A percentile compares a stretch with the other conserved stretches of the same genome.
These are phyloP conservation scores for Rostratula benghalensis DNA, from an alignment of 2,113 vertebrate genomes.

Conservation along the genomic window DNA sequence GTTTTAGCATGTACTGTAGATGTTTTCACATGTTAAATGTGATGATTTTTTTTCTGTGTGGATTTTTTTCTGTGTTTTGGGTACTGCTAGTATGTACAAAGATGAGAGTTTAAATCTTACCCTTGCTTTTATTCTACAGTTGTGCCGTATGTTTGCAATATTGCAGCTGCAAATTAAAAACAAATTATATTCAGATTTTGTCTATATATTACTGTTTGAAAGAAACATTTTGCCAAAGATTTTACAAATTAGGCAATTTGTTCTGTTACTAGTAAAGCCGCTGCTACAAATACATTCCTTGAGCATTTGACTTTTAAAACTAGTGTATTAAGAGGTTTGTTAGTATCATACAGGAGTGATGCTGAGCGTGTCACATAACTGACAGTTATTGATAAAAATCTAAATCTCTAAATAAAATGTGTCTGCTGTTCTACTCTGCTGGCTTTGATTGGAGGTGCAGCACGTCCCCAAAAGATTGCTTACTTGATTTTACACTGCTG, in stretches of 20 bases:
- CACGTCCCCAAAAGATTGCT: not conserved
- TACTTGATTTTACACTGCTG: not conserved
- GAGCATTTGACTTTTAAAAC: constrained; percentile 15
- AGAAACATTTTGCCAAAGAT: not conserved
- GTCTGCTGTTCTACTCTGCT: not conserved
- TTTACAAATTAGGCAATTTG: not conserved
- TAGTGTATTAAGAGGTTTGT: not conserved
- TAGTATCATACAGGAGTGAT: not conserved
- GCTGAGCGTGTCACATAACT: not conserved
- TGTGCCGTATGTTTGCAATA: not conserved
- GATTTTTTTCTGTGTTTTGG: not conserved
- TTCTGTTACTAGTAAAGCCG: not conserved
- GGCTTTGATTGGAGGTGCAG: not conserved
- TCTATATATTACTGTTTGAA: not conserved
- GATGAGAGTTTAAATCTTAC: not conserved
- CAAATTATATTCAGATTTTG: not conserved
- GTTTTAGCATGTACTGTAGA: not conserved
- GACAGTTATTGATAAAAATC: not conserved
- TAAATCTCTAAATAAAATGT: not conserved
- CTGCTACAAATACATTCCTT: not conserved
- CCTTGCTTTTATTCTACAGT: not conserved
- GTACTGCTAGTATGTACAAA: not conserved
- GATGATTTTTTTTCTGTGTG: not conserved
- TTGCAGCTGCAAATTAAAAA: not conserved
- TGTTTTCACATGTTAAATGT: not conserved